Evolutionary conservation across 1,140 invertebrate genomes (phyloP).

Genomic region (Drosophila sp.): DNA sequence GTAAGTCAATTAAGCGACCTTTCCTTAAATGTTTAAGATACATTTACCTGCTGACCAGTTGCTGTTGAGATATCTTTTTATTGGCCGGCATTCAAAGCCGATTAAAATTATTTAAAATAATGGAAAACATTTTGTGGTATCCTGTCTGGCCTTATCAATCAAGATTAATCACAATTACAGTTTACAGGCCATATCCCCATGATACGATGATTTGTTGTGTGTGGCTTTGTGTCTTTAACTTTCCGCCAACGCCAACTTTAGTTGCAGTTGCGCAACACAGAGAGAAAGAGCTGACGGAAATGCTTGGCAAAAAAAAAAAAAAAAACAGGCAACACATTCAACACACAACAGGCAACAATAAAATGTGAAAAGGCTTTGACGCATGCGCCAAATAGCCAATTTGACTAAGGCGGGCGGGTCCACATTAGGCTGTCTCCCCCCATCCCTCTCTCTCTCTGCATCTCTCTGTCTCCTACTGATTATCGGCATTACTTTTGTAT

Average conservation of each 20-base stretch:
- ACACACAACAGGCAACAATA: conserved; percentile 13
- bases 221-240: not conserved
- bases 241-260: conserved; percentile 20
- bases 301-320: conserved; percentile 31
- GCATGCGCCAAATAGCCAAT: conserved; percentile 71
- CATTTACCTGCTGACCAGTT: too few species aligned
- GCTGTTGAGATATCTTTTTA: too few species aligned
- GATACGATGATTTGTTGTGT: conserved; percentile 1
- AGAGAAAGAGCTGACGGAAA: conserved; percentile 52
- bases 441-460: conserved; percentile 26
- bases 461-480: conserved; percentile 50
- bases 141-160: too few species aligned
- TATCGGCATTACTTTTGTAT: conserved; percentile 64
- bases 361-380: conserved; percentile 47
- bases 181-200: not conserved
- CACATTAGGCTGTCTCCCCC: conserved; percentile 48
- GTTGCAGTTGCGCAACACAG: conserved; percentile 15
- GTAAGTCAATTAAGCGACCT: too few species aligned
- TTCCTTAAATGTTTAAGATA: too few species aligned
- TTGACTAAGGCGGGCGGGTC: conserved; percentile 42
- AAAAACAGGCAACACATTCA: conserved; percentile 27
- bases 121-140: too few species aligned
- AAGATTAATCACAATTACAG: not conserved
- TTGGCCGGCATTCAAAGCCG: too few species aligned
- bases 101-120: too few species aligned